Conservation (phyloP, 2,888 invertebrate species). For the Luperina nickerlii region DNA sequence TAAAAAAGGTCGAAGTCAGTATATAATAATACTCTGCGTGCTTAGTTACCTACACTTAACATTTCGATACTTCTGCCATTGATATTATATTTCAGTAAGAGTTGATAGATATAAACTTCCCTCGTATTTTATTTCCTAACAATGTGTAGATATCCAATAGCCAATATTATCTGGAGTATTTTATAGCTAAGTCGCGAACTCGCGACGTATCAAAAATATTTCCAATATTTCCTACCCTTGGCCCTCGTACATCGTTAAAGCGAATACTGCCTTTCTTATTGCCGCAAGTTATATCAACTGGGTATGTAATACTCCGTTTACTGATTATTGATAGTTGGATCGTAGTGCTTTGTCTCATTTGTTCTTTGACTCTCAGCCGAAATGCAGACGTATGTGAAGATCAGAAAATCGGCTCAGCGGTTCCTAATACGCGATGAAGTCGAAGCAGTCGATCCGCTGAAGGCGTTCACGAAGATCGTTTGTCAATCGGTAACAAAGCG, state of each 20-base stretch:
- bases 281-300: slow-evolving; percentile 33
- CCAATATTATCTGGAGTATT: slow-evolving; percentile 34
- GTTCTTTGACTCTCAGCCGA: slow-evolving; percentile 36
- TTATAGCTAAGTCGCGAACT: slow-evolving; percentile 31
- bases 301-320: slow-evolving; percentile 32
- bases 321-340: slow-evolving; percentile 51
- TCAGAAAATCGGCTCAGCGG: slow-evolving; percentile 62
- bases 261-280: slow-evolving; percentile 47
- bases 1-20: neutral
- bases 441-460: slow-evolving; percentile 70
- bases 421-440: slow-evolving; percentile 69
- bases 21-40: neutral
- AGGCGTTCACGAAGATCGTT: slow-evolving; percentile 80
- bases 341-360: slow-evolving; percentile 35
- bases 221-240: slow-evolving; percentile 35
- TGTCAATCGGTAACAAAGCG: slow-evolving; percentile 80
- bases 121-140: slow-evolving; percentile 24
- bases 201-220: slow-evolving; percentile 29
- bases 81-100: slow-evolving; percentile 16
- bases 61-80: neutral
- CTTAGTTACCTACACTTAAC: neutral
- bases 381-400: slow-evolving; percentile 62
- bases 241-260: slow-evolving; percentile 31
- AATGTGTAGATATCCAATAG: slow-evolving; percentile 24
- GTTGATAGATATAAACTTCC: slow-evolving; percentile 18